Conservation (phyloP, 2,888 invertebrate genomes). For the Cybosia mesomella region DNA sequence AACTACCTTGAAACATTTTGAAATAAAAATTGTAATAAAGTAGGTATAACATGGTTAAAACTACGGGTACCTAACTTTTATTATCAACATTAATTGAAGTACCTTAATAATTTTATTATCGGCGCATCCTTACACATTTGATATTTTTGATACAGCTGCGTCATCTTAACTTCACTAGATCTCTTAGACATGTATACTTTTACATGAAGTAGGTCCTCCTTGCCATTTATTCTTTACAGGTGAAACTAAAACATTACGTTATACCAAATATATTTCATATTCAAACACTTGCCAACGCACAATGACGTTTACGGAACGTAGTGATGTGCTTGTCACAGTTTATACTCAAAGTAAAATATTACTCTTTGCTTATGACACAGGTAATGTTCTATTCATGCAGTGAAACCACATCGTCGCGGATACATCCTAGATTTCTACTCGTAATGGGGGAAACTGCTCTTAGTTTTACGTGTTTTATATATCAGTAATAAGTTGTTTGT, state of each 20-base stretch:
- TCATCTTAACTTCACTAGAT: constrained; percentile 1
- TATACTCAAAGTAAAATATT: constrained; percentile 10
- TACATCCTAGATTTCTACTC: constrained; percentile 54
- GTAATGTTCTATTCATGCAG: constrained; percentile 49
- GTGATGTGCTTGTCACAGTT: constrained; percentile 14
- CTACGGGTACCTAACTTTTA: too few relatives aligned
- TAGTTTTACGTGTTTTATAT: constrained; percentile 40
- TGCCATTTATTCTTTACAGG: too few relatives aligned
- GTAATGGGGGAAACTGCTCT: constrained; percentile 50
- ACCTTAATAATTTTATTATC: background rate
- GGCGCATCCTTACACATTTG: background rate
- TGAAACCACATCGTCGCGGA: constrained; percentile 47
- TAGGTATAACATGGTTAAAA: background rate
- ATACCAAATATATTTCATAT: constrained; percentile 13
- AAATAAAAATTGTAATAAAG: background rate
- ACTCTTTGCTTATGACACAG: constrained; percentile 21
- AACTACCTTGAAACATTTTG: background rate
- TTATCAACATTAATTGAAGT: background rate
- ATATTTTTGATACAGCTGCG: background rate
- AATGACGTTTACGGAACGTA: constrained; percentile 8
- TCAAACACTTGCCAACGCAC: constrained; percentile 13
- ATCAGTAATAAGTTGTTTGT: constrained; percentile 16
- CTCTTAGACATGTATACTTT: background rate
- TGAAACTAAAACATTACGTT: background rate
- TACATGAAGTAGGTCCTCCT: background rate